Percentiles rank a stretch among this genome's conserved stretches.
phyloP scores from a whole-genome alignment of 2,113 vertebrate genomes.

The Alectura lathami region DNA sequence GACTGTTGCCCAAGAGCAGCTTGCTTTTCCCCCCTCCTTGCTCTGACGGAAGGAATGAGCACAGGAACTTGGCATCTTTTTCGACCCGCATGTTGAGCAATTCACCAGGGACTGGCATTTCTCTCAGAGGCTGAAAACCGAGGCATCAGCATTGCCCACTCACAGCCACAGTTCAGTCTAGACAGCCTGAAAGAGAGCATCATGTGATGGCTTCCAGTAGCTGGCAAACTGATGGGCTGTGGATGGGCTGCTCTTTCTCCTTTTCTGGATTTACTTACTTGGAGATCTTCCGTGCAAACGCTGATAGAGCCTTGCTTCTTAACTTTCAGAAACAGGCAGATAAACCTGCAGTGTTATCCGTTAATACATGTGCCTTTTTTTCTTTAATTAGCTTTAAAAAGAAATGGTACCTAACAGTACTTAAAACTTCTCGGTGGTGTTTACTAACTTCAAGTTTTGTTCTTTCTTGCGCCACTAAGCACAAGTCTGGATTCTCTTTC shows the following conservation, averaged over 20 bases:
- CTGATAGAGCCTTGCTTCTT: not conserved
- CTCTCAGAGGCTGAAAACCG: not conserved
- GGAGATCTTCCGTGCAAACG: not conserved
- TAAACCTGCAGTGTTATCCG: not conserved
- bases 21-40: not conserved
- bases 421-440: not conserved
- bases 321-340: not conserved
- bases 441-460: not conserved
- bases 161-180: not conserved
- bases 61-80: conserved; percentile 64
- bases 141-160: conserved; percentile 41
- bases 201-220: not conserved
- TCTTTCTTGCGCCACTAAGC: not conserved
- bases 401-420: not conserved
- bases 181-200: not conserved
- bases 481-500: not conserved
- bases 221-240: not conserved
- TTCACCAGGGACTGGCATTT: not conserved
- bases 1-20: conserved; percentile 14
- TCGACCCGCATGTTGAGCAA: conserved; percentile 67
- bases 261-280: not conserved
- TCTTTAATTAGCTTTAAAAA: not conserved
- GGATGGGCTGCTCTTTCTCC: not conserved
- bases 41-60: conserved; percentile 24
- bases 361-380: not conserved